Evolutionary conservation across 2,797 vertebrate genomes (phyloP).

Genomic region (Chromis chromis): DNA sequence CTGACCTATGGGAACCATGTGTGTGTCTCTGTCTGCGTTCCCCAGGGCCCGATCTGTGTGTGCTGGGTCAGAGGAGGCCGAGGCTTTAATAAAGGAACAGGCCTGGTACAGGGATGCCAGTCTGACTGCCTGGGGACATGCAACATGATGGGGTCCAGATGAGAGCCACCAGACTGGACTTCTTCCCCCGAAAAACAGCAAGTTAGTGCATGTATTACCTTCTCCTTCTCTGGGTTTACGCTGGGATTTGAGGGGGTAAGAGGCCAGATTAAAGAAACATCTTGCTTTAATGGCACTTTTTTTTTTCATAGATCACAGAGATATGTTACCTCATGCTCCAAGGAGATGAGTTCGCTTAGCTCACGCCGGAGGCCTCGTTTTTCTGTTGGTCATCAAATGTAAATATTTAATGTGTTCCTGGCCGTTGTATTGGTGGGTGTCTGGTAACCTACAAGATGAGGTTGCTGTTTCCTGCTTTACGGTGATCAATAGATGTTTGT

Average conservation of each 20-base stretch:
- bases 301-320: slow-evolving; percentile 46
- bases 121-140: slow-evolving; percentile 75
- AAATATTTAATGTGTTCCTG: slow-evolving; percentile 82
- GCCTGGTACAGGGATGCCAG: slow-evolving; percentile 79
- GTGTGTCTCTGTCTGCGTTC: slow-evolving; percentile 68
- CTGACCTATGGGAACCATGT: slow-evolving; percentile 82
- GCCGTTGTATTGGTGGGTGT: slow-evolving; percentile 72
- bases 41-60: slow-evolving; percentile 70
- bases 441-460: slow-evolving; percentile 79
- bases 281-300: slow-evolving; percentile 44
- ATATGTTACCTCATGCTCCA: slow-evolving; percentile 34
- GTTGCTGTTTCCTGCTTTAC: slow-evolving; percentile 76
- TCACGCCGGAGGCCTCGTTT: slow-evolving; percentile 25
- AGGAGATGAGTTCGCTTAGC: slow-evolving; percentile 24
- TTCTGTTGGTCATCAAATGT: slow-evolving; percentile 77
- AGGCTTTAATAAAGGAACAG: slow-evolving; percentile 81
- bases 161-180: slow-evolving; percentile 76
- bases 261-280: slow-evolving; percentile 50
- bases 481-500: slow-evolving; percentile 77
- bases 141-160: slow-evolving; percentile 82
- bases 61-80: slow-evolving; percentile 76
- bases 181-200: slow-evolving; percentile 51
- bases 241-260: slow-evolving; percentile 56
- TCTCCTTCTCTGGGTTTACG: slow-evolving; percentile 34
- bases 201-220: slow-evolving; percentile 28